These are phyloP conservation scores for Gonocerus acuteangulatus DNA, from an alignment of 2,888 invertebrate genomes.

Conservation along the genomic window DNA sequence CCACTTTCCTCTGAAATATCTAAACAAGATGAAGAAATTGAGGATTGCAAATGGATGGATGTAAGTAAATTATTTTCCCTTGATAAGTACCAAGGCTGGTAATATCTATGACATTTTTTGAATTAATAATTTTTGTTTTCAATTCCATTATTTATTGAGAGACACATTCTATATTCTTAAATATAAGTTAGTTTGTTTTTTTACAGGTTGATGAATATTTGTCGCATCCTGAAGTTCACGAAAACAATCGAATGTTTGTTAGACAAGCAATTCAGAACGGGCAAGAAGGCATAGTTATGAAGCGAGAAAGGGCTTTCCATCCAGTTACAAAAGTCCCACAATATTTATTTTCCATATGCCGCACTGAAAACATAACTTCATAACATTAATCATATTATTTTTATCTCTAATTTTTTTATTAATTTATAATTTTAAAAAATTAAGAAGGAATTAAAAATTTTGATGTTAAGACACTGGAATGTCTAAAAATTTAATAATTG, in stretches of 20 bases:
- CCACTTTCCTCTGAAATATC: slow-evolving; percentile 52
- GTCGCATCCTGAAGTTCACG: slow-evolving; percentile 61
- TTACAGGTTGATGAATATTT: slow-evolving; percentile 55
- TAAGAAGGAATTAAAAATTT: too few species aligned
- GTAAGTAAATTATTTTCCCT: too few species aligned
- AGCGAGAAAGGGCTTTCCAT: slow-evolving; percentile 49
- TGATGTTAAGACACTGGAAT: too few species aligned
- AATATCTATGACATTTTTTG: too few species aligned
- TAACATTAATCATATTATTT: too few species aligned
- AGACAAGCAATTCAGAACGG: slow-evolving; percentile 58
- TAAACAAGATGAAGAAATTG: slow-evolving; percentile 69
- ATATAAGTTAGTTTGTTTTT: slow-evolving; percentile 24
- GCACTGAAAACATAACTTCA: too few species aligned
- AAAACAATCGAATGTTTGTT: slow-evolving; percentile 61
- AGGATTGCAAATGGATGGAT: slow-evolving; percentile 74
- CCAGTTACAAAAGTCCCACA: slow-evolving; percentile 47
- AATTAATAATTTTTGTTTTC: background rate
- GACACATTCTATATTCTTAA: too few species aligned
- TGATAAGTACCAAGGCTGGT: too few species aligned
- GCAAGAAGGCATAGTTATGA: slow-evolving; percentile 54
- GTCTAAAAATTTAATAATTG: too few species aligned
- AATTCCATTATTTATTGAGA: too few species aligned
- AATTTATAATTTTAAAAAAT: background rate
- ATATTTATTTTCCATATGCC: slow-evolving; percentile 39
- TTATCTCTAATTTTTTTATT: too few species aligned